Conservation (phyloP, 2,797 vertebrate species). For the Clarias platycephalus region DNA sequence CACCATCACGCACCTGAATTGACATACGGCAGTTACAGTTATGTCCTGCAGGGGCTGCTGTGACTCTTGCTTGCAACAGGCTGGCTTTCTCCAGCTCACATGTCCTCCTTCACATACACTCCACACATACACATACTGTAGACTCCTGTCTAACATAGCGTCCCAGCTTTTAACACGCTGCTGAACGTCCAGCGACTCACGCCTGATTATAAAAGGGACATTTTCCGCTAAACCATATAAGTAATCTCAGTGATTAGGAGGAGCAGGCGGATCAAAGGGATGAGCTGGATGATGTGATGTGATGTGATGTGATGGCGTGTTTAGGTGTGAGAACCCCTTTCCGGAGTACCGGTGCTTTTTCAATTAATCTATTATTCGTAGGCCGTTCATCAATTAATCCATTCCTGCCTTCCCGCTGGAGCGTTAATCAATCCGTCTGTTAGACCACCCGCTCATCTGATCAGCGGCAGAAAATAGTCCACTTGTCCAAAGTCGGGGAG, state of each 20-base stretch:
- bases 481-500: constrained; percentile 50
- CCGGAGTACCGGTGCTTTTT: constrained; percentile 29
- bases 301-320: constrained; percentile 2
- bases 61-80: constrained; percentile 44
- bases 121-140: background rate
- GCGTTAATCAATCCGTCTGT: constrained; percentile 46
- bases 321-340: constrained; percentile 17
- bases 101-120: constrained; percentile 9
- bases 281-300: background rate
- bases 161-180: background rate
- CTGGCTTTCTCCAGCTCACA: background rate
- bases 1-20: background rate
- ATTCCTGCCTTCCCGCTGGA: constrained; percentile 28
- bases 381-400: constrained; percentile 47
- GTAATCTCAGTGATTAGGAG: background rate
- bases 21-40: constrained; percentile 23
- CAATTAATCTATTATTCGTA: background rate
- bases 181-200: background rate
- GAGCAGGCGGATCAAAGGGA: background rate
- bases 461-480: constrained; percentile 45
- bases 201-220: background rate
- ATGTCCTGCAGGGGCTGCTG: constrained; percentile 64
- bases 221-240: background rate
- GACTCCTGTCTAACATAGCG: too few relatives aligned
- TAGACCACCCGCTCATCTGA: constrained; percentile 45